Evolutionary conservation across 2,888 invertebrate genomes (phyloP).

Genomic region (Drosophila pseudotalamancana): DNA sequence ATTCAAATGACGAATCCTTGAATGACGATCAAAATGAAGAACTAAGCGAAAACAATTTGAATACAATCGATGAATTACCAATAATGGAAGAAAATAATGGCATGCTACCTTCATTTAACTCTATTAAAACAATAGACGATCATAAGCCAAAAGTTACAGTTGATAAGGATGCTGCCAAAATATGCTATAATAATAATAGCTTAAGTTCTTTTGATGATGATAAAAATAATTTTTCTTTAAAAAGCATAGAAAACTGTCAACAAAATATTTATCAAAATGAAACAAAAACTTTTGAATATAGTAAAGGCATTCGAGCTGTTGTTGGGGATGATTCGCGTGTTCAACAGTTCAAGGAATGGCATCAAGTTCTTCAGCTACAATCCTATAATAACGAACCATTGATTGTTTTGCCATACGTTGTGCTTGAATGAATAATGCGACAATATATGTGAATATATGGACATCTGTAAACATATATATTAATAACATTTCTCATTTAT

Average conservation of each 20-base stretch:
- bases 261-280: constrained; percentile 16
- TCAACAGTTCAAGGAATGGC: constrained; percentile 93
- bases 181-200: constrained; percentile 64
- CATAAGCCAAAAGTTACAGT: constrained; percentile 24
- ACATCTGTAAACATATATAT: background rate
- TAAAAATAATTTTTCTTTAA: constrained; percentile 11
- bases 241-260: background rate
- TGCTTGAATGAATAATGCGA: constrained; percentile 90
- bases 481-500: background rate
- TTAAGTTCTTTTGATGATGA: constrained; percentile 51
- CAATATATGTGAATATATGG: background rate
- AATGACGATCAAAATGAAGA: constrained; percentile 8
- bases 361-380: constrained; percentile 91
- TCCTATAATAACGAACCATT: constrained; percentile 92
- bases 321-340: constrained; percentile 54
- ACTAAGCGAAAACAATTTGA: constrained; percentile 2
- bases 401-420: constrained; percentile 98
- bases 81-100: constrained; percentile 75
- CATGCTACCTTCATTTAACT: constrained; percentile 80
- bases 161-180: constrained; percentile 60
- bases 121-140: constrained; percentile 51
- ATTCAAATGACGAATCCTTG: constrained; percentile 26
- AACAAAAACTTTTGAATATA: constrained; percentile 61
- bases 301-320: constrained; percentile 72
- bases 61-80: constrained; percentile 40